Percentiles rank a stretch among this genome's conserved stretches.
These are phyloP conservation scores for Holotrichia oblita DNA, from an alignment of 1,140 invertebrate species.

Conservation along the genomic window DNA sequence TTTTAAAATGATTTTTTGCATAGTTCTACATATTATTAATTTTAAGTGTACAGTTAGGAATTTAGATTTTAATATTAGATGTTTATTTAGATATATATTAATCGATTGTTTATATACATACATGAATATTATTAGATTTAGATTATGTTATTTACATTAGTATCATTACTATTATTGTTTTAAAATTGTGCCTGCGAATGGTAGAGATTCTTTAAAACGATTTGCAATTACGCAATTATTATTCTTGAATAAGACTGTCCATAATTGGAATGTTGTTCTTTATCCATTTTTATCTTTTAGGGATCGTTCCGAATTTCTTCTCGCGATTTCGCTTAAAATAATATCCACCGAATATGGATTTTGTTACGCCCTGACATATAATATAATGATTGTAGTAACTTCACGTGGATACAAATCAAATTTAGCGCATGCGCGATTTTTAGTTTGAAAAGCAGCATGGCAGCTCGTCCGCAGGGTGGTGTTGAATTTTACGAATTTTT, in stretches of 20 bases:
- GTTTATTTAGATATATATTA: no score
- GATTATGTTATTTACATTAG: no score
- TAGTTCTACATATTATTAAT: no score
- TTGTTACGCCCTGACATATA: slow-evolving; percentile 28
- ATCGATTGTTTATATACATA: no score
- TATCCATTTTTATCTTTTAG: not conserved
- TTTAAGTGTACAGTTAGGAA: no score
- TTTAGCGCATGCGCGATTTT: slow-evolving; percentile 43
- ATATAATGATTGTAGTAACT: slow-evolving; percentile 35
- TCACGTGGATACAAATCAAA: slow-evolving; percentile 42
- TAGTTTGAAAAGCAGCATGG: slow-evolving; percentile 47
- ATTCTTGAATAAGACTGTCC: no score
- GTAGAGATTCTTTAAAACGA: no score
- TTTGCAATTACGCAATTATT: not conserved
- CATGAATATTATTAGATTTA: no score
- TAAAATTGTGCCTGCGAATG: no score
- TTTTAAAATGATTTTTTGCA: no score
- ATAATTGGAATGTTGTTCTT: not conserved
- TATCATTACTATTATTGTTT: no score
- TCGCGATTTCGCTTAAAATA: not conserved
- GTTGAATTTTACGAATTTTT: slow-evolving; percentile 43
- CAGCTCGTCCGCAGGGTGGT: slow-evolving; percentile 44
- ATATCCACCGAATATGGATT: slow-evolving; percentile 18
- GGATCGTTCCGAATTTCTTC: not conserved
- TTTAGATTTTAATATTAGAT: no score